phyloP scores from a whole-genome alignment of 2,113 vertebrate genomes.

The Sminthopsis crassicaudata region DNA sequence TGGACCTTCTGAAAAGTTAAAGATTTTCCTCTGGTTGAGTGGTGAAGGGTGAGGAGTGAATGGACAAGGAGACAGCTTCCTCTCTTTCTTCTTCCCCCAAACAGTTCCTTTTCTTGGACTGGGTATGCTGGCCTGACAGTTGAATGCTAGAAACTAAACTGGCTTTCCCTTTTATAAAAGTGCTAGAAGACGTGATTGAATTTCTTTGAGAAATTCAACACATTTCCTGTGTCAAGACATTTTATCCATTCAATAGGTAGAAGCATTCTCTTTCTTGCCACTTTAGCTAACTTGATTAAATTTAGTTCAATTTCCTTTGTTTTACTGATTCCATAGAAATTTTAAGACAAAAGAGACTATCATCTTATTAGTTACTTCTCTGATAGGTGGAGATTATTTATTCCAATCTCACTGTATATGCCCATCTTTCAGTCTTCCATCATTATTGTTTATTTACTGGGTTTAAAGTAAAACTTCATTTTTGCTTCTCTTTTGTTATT shows the following conservation, averaged over 20 bases:
- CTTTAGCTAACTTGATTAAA: not conserved
- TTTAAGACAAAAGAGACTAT: not conserved
- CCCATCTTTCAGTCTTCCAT: not conserved
- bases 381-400: not conserved
- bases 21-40: not conserved
- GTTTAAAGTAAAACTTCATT: not conserved
- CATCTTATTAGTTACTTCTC: not conserved
- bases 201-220: not conserved
- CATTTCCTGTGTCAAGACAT: not conserved
- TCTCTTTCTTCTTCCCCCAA: not conserved
- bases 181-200: not conserved
- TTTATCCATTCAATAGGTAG: not conserved
- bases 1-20: not conserved
- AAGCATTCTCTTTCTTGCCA: not conserved
- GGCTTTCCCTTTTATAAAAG: not conserved
- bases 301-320: not conserved
- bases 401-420: not conserved
- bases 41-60: not conserved
- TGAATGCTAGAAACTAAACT: not conserved
- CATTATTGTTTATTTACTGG: not conserved
- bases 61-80: not conserved
- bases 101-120: not conserved
- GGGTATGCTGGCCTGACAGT: not conserved
- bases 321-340: not conserved
- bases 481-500: not conserved